A percentile compares a stretch with the other conserved stretches of the same genome.
Conservation (phyloP, 2,888 invertebrate species). For the Epirrita christyi region DNA sequence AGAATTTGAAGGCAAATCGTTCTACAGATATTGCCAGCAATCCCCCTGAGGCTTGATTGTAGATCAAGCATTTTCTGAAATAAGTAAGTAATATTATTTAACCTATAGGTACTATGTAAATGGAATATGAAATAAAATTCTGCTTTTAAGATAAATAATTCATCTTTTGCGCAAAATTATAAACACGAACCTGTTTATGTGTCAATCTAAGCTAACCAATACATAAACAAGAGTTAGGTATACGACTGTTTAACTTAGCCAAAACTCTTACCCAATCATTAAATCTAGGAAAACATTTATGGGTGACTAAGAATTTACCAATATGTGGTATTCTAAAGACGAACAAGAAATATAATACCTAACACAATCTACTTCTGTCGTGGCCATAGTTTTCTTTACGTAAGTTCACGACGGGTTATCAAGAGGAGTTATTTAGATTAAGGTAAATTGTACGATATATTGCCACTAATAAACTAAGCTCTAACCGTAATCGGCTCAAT, state of each 20-base stretch:
- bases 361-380: no score
- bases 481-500: conserved; percentile 40
- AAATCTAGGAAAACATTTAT: no score
- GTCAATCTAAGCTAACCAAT: no score
- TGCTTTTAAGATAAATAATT: neutral
- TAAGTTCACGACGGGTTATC: no score
- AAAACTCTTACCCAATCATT: no score
- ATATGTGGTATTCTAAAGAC: no score
- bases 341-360: no score
- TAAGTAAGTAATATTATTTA: conserved; percentile 46
- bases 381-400: no score
- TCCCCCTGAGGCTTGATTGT: conserved; percentile 52
- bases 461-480: conserved; percentile 22
- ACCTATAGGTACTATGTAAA: conserved; percentile 50
- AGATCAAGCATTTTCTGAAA: conserved; percentile 52
- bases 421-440: no score
- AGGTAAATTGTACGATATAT: conserved; percentile 11
- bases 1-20: conserved; percentile 64
- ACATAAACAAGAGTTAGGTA: no score
- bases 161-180: neutral
- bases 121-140: conserved; percentile 34
- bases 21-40: conserved; percentile 57
- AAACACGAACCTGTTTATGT: neutral
- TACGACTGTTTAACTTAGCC: no score
- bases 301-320: no score